These are phyloP conservation scores for Blera fallax DNA, from an alignment of 2,888 invertebrate species.

Conservation along the genomic window DNA sequence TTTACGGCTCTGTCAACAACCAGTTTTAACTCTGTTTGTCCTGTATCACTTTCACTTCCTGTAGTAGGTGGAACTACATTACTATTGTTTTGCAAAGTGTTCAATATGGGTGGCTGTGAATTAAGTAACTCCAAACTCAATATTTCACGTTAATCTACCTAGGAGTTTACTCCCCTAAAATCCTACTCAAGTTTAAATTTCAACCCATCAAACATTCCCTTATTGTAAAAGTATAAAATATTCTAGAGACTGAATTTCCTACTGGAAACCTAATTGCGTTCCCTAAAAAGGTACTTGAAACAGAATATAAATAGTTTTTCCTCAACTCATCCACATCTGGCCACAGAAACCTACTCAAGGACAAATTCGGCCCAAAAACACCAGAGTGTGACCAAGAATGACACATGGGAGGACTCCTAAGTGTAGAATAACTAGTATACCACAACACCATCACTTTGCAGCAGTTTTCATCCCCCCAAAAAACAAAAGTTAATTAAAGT, in stretches of 20 bases:
- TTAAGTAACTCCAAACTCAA: background rate
- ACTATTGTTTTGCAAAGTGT: too few species aligned
- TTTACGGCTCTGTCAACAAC: too few species aligned
- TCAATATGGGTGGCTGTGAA: too few species aligned
- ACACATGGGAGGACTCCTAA: conserved; percentile 30
- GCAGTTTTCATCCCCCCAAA: background rate
- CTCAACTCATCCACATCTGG: background rate
- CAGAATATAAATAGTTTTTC: background rate
- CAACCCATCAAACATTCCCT: background rate
- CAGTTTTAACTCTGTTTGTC: too few species aligned
- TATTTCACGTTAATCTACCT: background rate
- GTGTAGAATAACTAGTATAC: conserved; percentile 16
- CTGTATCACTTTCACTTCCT: too few species aligned
- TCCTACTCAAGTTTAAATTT: background rate
- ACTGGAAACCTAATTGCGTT: conserved; percentile 13
- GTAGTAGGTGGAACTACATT: too few species aligned
- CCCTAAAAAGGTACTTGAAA: background rate
- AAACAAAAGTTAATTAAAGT: conserved; percentile 53
- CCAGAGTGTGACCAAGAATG: conserved; percentile 24
- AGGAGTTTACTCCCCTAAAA: background rate
- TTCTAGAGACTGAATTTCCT: background rate
- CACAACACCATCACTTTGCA: background rate
- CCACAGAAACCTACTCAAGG: conserved; percentile 12
- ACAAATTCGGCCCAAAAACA: conserved; percentile 9
- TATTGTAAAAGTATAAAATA: background rate